Percentiles rank a stretch among this genome's conserved stretches.
Evolutionary conservation across 2,113 vertebrate species (phyloP).

Genomic region (Macroglossus sobrinus): DNA sequence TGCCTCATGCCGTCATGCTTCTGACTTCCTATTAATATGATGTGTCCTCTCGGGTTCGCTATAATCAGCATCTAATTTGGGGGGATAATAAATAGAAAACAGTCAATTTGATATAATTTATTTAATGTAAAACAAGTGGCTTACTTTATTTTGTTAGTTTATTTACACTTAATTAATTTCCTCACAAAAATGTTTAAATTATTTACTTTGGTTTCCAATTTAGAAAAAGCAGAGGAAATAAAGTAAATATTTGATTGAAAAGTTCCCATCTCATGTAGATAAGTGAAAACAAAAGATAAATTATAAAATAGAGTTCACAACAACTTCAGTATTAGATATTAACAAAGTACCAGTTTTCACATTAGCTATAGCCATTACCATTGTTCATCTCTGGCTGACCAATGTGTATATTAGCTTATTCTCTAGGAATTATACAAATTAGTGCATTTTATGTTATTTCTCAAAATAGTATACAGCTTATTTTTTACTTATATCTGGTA

Average conservation of each 20-base stretch:
- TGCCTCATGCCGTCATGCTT: too few species aligned
- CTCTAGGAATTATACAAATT: background rate
- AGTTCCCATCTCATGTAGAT: background rate
- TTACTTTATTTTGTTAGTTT: background rate
- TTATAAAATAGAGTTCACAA: background rate
- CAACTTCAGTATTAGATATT: background rate
- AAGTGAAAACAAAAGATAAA: background rate
- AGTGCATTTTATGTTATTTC: background rate
- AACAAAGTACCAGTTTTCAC: background rate
- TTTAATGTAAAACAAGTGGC: background rate
- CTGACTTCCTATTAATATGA: background rate
- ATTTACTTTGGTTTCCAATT: background rate
- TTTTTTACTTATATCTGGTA: background rate
- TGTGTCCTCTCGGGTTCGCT: background rate
- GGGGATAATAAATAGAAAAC: background rate
- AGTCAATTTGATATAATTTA: background rate
- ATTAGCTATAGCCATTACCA: background rate
- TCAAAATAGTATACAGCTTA: background rate
- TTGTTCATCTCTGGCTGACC: background rate
- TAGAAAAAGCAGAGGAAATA: background rate
- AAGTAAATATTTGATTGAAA: background rate
- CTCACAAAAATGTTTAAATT: background rate
- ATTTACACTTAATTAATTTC: background rate
- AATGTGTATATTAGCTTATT: background rate
- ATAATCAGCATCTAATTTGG: background rate